Percentiles rank a stretch among this genome's conserved stretches.
phyloP scores from a whole-genome alignment of 2,797 vertebrate genomes.

The Rhinichthys osculus region DNA sequence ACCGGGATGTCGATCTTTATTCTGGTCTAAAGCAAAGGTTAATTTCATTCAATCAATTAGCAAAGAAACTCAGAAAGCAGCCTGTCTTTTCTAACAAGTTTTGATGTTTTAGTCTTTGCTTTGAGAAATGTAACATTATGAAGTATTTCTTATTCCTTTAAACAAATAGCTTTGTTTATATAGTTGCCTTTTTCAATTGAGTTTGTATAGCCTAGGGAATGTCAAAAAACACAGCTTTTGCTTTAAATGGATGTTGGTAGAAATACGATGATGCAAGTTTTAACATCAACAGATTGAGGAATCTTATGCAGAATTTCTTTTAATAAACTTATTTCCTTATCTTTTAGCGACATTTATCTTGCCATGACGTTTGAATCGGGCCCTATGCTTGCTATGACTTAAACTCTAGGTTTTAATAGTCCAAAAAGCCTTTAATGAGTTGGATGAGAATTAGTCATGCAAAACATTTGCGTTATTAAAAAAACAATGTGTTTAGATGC shows the following conservation, averaged over 20 bases:
- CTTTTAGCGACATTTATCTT: background rate
- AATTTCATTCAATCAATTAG: conserved; percentile 27
- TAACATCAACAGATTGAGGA: background rate
- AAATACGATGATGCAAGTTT: background rate
- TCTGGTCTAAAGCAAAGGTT: conserved; percentile 16
- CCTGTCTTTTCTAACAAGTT: conserved; percentile 5
- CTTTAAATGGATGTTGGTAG: background rate
- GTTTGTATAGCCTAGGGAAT: background rate
- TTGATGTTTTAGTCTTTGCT: conserved; percentile 3
- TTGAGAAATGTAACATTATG: background rate
- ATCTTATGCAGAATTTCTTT: background rate
- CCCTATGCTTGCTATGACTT: background rate
- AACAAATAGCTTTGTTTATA: background rate
- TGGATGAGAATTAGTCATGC: background rate
- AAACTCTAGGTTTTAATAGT: background rate
- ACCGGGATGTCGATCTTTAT: conserved; percentile 15
- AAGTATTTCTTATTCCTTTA: background rate
- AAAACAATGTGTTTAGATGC: background rate
- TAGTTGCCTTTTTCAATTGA: background rate
- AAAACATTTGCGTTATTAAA: background rate
- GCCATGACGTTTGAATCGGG: background rate
- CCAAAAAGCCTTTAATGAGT: background rate
- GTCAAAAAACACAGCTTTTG: background rate
- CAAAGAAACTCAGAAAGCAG: background rate
- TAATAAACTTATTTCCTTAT: background rate